Evolutionary conservation across 2,113 vertebrate species (phyloP).

Genomic region (Cochlearius cochlearius): DNA sequence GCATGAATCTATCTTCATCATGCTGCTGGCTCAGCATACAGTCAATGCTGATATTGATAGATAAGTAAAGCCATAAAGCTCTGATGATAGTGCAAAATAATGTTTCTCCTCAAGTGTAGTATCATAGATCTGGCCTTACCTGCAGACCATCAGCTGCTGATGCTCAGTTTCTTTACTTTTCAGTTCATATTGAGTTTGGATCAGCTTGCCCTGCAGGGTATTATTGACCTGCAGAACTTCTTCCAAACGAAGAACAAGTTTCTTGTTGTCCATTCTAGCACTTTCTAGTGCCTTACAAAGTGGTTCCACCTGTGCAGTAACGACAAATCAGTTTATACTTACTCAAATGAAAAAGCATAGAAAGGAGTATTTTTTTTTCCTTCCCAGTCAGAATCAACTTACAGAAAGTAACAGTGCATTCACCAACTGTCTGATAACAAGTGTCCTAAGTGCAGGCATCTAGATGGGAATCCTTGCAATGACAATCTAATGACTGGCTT

Average conservation of each 20-base stretch:
- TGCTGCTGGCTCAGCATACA: neutral
- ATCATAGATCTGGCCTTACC: constrained; percentile 23
- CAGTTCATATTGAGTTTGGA: constrained; percentile 39
- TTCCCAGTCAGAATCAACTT: neutral
- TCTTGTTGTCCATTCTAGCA: constrained; percentile 67
- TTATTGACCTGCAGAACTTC: constrained; percentile 62
- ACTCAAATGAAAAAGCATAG: neutral
- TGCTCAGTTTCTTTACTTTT: constrained; percentile 60
- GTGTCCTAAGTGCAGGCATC: neutral
- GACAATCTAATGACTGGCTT: neutral
- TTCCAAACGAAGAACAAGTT: constrained; percentile 64
- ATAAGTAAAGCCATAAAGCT: neutral
- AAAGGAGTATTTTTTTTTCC: neutral
- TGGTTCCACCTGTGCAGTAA: constrained; percentile 54
- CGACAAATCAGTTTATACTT: neutral
- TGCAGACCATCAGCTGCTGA: constrained; percentile 48
- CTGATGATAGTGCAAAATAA: neutral
- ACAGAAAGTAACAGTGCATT: neutral
- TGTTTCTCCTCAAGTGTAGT: neutral
- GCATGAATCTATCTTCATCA: neutral
- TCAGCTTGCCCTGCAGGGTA: constrained; percentile 58
- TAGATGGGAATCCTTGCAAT: neutral
- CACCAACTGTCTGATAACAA: neutral
- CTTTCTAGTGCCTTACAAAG: constrained; percentile 65
- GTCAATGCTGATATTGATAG: neutral